phyloP scores from a whole-genome alignment of 2,888 invertebrate genomes.

The Cheilosia pagana region DNA sequence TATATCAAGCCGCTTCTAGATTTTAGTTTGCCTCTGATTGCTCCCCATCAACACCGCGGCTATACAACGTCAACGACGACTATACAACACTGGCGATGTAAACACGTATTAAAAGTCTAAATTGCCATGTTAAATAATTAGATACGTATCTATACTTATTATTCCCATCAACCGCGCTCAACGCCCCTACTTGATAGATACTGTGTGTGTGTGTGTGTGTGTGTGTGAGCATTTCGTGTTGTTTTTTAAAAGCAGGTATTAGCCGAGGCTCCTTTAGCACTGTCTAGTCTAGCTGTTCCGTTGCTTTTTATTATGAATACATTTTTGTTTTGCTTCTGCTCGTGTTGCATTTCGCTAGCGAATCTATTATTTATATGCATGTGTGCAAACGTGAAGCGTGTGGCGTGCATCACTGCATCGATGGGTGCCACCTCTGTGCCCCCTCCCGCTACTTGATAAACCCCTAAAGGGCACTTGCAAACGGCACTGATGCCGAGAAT shows the following conservation, averaged over 20 bases:
- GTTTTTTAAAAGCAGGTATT: conserved; percentile 7
- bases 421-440: conserved; percentile 40
- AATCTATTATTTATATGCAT: conserved; percentile 56
- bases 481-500: conserved; percentile 8
- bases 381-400: conserved; percentile 57
- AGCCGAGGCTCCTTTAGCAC: conserved; percentile 18
- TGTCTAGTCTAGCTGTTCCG: conserved; percentile 27
- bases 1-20: conserved; percentile 33
- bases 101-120: conserved; percentile 67
- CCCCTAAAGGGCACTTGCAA: conserved; percentile 20
- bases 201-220: conserved; percentile 14
- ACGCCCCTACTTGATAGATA: conserved; percentile 13
- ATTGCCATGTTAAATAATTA: conserved; percentile 71
- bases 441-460: not conserved
- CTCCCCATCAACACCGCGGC: not conserved
- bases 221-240: conserved; percentile 6
- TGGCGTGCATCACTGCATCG: conserved; percentile 69
- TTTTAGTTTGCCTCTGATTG: conserved; percentile 6
- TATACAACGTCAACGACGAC: conserved; percentile 12
- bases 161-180: conserved; percentile 55
- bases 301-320: conserved; percentile 38
- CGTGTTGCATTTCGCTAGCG: conserved; percentile 52
- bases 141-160: conserved; percentile 56
- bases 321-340: conserved; percentile 24
- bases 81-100: conserved; percentile 53